A percentile compares a stretch with the other conserved stretches of the same genome.
Evolutionary conservation across 2,888 invertebrate species (phyloP).

Genomic region (Hedya salicella): DNA sequence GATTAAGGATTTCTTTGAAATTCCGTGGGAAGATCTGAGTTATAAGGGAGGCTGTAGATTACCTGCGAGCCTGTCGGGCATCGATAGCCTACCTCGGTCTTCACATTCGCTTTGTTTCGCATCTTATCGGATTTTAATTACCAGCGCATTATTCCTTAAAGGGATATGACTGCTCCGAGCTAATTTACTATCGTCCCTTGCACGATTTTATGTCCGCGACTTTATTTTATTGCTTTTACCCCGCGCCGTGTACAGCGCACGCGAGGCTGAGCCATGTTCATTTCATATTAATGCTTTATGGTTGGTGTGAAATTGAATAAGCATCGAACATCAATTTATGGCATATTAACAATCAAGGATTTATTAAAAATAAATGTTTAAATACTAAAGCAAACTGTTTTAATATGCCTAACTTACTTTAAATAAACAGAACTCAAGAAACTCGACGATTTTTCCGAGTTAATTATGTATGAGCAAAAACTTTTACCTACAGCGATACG

Average conservation of each 20-base stretch:
- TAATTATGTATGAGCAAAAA: no score
- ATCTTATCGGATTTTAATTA: constrained; percentile 85
- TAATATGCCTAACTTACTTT: no score
- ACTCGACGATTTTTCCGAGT: no score
- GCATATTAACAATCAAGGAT: constrained; percentile 18
- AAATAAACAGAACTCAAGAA: no score
- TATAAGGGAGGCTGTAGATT: constrained; percentile 35
- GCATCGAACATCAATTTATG: constrained; percentile 24
- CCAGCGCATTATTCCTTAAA: constrained; percentile 80
- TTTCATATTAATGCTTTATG: constrained; percentile 47
- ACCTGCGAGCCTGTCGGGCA: constrained; percentile 14
- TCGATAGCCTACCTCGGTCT: constrained; percentile 49
- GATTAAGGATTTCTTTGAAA: constrained; percentile 67
- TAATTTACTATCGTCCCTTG: constrained; percentile 77
- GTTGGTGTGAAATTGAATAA: constrained; percentile 38
- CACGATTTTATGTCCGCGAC: constrained; percentile 73
- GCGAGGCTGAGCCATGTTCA: constrained; percentile 50
- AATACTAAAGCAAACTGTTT: constrained; percentile 1
- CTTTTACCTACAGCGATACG: no score
- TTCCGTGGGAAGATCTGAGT: constrained; percentile 50
- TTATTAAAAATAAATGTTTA: constrained; percentile 10
- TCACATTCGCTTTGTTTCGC: constrained; percentile 78
- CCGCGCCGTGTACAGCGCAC: constrained; percentile 61
- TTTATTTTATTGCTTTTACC: constrained; percentile 72
- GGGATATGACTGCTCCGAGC: constrained; percentile 76